Base-by-base conservation (phyloP, 23 tunicate genomes). In the Corella eumyota region DNA sequence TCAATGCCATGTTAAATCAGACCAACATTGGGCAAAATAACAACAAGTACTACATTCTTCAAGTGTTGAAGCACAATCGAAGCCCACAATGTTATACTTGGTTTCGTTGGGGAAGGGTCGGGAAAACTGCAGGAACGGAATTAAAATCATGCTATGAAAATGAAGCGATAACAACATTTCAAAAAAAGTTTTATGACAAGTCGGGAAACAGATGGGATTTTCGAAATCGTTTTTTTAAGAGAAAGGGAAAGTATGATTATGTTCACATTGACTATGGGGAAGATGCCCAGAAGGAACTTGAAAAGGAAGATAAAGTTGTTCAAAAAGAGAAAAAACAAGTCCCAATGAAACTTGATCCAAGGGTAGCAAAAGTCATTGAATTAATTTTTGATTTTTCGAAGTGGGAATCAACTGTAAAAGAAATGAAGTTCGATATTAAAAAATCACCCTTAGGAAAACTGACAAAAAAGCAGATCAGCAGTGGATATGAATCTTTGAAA, bases 51-150 rank as follows among this genome's bases (percentile, higher is more conserved):
- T 84, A 84, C 51, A 4, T 84, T 34, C 30, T 84, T 20, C 94
- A 84, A 70, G 28, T 84, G 6, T 28, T 84, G 25, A 64, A 84
- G 70, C 72, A 84, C 34, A 56, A 70, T 27, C 32, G 25, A 25
- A 58, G 49, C 4, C 31, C 69, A 30, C 67, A 65, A 2, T 84
- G 68, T 57, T 68, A 32, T 56, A 47, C 62, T 0, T 84, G 84
- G 84, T 64, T 69, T 49, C 65, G 84, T 13, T 84, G 94, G 94
- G 94, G 94, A 1, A 62, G 94, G 32, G 84, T 84, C 25, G 94
- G 94, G 7, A 76, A 70, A 36, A 69, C 70, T 40, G 94, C 84
- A 25, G 94, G 94, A 9, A 70, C 50, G 49, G 58, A 34, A 56
- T 69, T 63, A 29, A 66, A 66, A 33, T 45, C 6, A 15, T 49